Conservation (phyloP, 2,113 vertebrate genomes). For the Eleginops maclovinus region DNA sequence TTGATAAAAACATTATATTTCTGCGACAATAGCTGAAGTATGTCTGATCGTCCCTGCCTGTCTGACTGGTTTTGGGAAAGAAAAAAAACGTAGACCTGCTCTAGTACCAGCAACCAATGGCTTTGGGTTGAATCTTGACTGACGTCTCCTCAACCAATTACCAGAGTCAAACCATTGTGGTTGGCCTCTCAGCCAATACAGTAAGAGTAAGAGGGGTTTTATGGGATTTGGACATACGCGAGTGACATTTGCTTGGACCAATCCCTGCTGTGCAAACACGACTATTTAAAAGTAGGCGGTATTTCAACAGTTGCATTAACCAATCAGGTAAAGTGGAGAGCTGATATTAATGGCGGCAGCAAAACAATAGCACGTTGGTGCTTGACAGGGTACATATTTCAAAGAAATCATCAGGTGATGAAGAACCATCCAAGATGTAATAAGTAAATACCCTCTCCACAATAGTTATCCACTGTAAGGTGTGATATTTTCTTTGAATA, state of each 20-base stretch:
- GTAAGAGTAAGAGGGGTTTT: background rate
- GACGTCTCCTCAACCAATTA: constrained; percentile 58
- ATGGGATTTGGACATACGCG: background rate
- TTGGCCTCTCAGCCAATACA: constrained; percentile 26
- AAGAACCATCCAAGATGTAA: background rate
- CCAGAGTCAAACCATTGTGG: background rate
- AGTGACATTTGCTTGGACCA: constrained; percentile 35
- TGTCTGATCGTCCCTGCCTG: background rate
- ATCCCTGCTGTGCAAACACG: constrained; percentile 6
- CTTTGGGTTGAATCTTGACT: background rate
- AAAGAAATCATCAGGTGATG: background rate
- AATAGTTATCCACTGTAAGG: background rate
- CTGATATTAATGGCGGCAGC: constrained; percentile 21
- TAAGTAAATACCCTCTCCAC: background rate
- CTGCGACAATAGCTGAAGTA: constrained; percentile 13
- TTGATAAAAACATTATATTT: constrained; percentile 37
- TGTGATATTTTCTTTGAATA: background rate
- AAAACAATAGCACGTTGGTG: constrained; percentile 59
- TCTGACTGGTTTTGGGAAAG: constrained; percentile 26
- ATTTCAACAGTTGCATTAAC: constrained; percentile 18
- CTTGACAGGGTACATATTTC: background rate
- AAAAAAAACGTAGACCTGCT: constrained; percentile 14
- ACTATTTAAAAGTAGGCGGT: constrained; percentile 8
- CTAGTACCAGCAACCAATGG: constrained; percentile 38
- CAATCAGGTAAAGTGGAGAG: constrained; percentile 34